Percentiles rank a stretch among this genome's conserved stretches.
Evolutionary conservation across 2,888 invertebrate species (phyloP).

Genomic region (Rapana venosa): DNA sequence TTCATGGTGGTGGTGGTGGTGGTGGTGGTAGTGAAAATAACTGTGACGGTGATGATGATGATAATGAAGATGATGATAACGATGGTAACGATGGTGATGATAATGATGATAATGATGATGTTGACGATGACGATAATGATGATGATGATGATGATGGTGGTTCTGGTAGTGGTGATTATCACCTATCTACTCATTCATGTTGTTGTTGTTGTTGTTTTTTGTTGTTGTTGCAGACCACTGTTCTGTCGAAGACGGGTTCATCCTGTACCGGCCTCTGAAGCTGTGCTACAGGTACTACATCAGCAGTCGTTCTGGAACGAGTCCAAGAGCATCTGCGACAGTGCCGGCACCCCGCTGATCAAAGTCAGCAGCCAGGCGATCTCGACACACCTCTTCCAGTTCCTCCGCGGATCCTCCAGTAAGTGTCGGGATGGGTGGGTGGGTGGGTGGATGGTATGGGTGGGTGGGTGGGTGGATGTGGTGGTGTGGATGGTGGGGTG

Average conservation of each 20-base stretch:
- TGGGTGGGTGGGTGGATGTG: too few relatives aligned
- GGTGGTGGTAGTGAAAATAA: too few relatives aligned
- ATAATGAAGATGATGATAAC: too few relatives aligned
- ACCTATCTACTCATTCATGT: background rate
- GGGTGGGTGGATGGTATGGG: too few relatives aligned
- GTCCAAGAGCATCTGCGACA: slow-evolving; percentile 19
- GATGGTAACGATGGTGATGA: background rate
- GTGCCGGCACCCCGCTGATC: slow-evolving; percentile 8
- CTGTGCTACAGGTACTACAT: slow-evolving; percentile 42
- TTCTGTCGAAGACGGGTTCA: slow-evolving; percentile 25
- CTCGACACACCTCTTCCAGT: slow-evolving; percentile 36
- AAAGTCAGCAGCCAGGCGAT: slow-evolving; percentile 20
- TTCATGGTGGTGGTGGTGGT: too few relatives aligned
- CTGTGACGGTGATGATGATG: too few relatives aligned
- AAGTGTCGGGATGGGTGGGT: background rate
- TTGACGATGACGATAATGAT: background rate
- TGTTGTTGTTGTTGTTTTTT: background rate
- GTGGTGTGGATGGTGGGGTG: too few relatives aligned
- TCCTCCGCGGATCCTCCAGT: slow-evolving; percentile 45
- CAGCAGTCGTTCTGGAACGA: background rate
- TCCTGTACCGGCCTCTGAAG: slow-evolving; percentile 39
- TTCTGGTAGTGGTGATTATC: background rate
- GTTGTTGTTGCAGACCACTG: slow-evolving; percentile 32
- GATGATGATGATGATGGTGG: background rate
- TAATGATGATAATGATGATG: background rate